Evolutionary conservation across 2,797 vertebrate species (phyloP), one percentile per base, ranked within the genome.

Genomic region (Morelia viridis): DNA sequence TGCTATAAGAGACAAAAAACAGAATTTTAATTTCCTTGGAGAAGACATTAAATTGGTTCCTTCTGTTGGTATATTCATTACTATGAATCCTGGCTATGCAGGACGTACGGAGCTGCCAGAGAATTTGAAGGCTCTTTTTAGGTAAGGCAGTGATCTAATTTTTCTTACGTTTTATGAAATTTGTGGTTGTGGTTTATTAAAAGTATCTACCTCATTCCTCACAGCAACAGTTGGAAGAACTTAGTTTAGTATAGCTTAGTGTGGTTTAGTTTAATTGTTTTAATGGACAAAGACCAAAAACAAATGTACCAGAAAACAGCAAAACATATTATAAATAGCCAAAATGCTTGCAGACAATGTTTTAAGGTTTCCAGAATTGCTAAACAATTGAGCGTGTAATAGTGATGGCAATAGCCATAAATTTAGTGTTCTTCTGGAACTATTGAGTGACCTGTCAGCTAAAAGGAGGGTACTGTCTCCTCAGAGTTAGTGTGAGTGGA

Each of bases 41-140:
- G 98, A 99, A 94, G 98, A 99, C 62, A 98, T 99, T 91, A 98
- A 95, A 80, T 97, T 99, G 68, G 97, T 98, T n/a, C 97, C 98
- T 0, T 98, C 99, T 0, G 99, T 99, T 2, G 99, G 99, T 3
- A 99, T 99, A 97, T 99, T 99, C 96, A 99, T 99, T 97, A 99
- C 99, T 1, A 99, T 99, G 99, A 99, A 99, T 94, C 99, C 99
- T 0, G 99, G 99, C 24, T 99, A 99, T 0, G 99, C 99, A 0
- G 99, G 99, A 26, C 98, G 99, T 92, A 99, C 99, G 0, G 99
- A 99, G 95, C 98, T 99, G 5, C 99, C 99, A 0, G 99, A 99
- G 96, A 99, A 99, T 94, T 98, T 99, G 83, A 99, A 99, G 96
- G 98, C 99, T 85, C 98, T 99, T 57, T 99, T 99, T 97, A 98